phyloP scores from a whole-genome alignment of 1,140 invertebrate species.

The Philotrypesis tridentata region DNA sequence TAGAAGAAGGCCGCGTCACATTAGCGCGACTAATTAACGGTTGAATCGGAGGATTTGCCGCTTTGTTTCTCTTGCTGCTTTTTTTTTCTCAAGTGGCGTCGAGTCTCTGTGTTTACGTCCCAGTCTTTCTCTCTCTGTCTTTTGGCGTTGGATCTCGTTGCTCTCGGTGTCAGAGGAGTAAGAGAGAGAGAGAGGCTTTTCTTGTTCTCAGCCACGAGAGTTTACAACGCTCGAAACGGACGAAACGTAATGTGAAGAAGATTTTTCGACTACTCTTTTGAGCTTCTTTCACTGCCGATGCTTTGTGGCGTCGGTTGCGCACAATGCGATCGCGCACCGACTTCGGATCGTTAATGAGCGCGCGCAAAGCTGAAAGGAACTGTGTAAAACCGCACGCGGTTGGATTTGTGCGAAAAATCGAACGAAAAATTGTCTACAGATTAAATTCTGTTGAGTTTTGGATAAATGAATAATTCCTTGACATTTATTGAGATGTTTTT shows the following conservation, averaged over 20 bases:
- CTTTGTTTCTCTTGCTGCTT: neutral
- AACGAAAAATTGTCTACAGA: no score
- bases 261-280: neutral
- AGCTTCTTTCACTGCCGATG: neutral
- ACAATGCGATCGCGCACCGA: no score
- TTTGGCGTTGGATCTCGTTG: neutral
- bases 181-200: neutral
- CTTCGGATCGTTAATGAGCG: no score
- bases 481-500: no score
- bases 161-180: neutral
- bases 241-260: neutral
- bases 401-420: no score
- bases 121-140: neutral
- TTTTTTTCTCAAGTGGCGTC: neutral
- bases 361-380: no score
- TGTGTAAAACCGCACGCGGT: no score
- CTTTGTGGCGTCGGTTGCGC: neutral
- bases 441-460: no score
- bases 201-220: neutral
- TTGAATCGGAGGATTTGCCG: neutral
- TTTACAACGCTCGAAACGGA: neutral
- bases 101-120: neutral
- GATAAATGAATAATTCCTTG: no score
- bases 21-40: slow-evolving; percentile 8
- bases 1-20: neutral